Evolutionary conservation across 2,797 vertebrate genomes (phyloP), one percentile per base, ranked within the genome.

Genomic region (Anas bahamensis): DNA sequence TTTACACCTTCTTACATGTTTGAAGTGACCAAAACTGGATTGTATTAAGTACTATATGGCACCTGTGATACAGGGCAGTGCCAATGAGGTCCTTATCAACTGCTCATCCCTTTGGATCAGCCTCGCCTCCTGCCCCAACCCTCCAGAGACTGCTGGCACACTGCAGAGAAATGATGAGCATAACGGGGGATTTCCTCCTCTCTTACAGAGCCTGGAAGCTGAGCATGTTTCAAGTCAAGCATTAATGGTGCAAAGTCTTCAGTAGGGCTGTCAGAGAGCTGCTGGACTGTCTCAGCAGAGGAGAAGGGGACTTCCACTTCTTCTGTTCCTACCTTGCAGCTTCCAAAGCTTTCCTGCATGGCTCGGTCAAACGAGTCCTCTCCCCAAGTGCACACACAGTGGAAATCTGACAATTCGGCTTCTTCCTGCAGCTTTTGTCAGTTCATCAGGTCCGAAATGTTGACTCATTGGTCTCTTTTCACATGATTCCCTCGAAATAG

Each of bases 401-500:
- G 83, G 74, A 94, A 95, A 84, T 78, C 13, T 68, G 74, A 91
- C 8, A 0, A 6, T 86, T 86, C 2, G 10, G n/a, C 90, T 95
- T 79, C 80, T 88, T 93, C n/a, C 73, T 89, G 53, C 48, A 86
- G 60, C 77, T 92, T 91, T 79, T 15, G 1, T 96, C 93, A 48
- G 87, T 93, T 94, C 94, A 61, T 79, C 17, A 1, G 53, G 64
- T 74, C 71, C 0, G 0, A 82, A 85, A 50, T 48, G 71, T 91
- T 94, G 93, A 94, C 77, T 97, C 89, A 89, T 68, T 68, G 29
- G 74, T 86, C 61, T 77, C 69, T 74, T 68, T 76, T 91, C 92
- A 92, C 11, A 10, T 95, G 93, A 86, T 86, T 86, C 71, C 69
- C 89, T 86, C 39, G 13, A 91, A 96, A 96, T 93, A 97, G 74